Percentiles rank a stretch among this genome's conserved stretches.
Evolutionary conservation across 1,140 invertebrate species (phyloP).

Genomic region (Capitella teleta): DNA sequence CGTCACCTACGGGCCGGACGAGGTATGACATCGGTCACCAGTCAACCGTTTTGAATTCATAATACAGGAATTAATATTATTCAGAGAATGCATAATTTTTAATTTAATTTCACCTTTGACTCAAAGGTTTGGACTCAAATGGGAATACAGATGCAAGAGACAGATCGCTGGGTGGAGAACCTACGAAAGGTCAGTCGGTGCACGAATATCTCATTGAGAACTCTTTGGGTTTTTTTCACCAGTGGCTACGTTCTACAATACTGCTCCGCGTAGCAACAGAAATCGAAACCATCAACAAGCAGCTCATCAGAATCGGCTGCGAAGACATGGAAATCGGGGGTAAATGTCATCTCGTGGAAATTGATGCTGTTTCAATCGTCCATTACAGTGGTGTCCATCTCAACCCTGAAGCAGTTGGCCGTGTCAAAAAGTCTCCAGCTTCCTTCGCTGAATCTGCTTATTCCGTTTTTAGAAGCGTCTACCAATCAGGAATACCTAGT

Average conservation of each 20-base stretch:
- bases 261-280: constrained; percentile 56
- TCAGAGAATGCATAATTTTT: neutral
- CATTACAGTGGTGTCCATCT: constrained; percentile 37
- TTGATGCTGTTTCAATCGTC: neutral
- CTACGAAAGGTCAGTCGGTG: constrained; percentile 33
- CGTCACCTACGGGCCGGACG: constrained; percentile 16
- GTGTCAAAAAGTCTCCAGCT: constrained; percentile 52
- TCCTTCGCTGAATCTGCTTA: constrained; percentile 55
- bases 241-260: constrained; percentile 72
- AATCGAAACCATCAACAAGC: constrained; percentile 57
- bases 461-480: constrained; percentile 66
- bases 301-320: constrained; percentile 55
- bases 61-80: neutral
- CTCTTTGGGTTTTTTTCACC: constrained; percentile 18
- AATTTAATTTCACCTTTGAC: neutral
- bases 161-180: constrained; percentile 38
- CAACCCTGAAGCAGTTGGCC: constrained; percentile 40
- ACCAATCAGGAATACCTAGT: constrained; percentile 73
- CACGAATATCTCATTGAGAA: no score
- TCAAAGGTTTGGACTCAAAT: neutral
- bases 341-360: constrained; percentile 13
- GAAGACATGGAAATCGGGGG: constrained; percentile 59
- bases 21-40: constrained; percentile 11
- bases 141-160: neutral
- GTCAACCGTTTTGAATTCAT: neutral